Percentiles rank a stretch among this genome's conserved stretches.
phyloP scores from a whole-genome alignment of 2,888 invertebrate species.

The Tethea ocularis region DNA sequence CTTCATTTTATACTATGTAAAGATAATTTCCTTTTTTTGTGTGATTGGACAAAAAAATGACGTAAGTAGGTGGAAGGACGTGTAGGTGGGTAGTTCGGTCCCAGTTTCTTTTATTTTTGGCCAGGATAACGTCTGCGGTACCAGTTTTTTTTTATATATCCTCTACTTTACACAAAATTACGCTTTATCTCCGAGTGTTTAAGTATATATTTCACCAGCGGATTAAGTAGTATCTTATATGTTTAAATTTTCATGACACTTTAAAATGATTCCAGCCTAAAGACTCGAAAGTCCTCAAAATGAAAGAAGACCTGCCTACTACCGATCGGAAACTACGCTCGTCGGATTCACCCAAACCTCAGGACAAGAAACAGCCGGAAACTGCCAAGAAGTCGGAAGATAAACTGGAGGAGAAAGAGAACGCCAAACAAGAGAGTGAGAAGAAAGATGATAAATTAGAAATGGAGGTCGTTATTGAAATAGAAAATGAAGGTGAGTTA shows the following conservation, averaged over 20 bases:
- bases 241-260: too few relatives aligned
- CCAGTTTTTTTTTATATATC: too few relatives aligned
- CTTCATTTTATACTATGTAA: too few relatives aligned
- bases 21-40: too few relatives aligned
- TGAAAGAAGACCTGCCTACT: slow-evolving; percentile 55
- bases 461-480: slow-evolving; percentile 53
- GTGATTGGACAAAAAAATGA: too few relatives aligned
- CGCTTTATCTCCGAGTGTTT: too few relatives aligned
- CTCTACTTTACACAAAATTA: too few relatives aligned
- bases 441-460: slow-evolving; percentile 30
- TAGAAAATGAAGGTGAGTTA: slow-evolving; percentile 57
- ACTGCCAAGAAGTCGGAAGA: background rate
- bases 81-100: too few relatives aligned
- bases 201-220: too few relatives aligned
- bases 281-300: slow-evolving; percentile 64
- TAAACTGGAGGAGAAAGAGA: slow-evolving; percentile 29
- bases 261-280: slow-evolving; percentile 57
- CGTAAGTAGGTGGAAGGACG: too few relatives aligned
- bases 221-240: background rate
- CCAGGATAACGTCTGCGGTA: too few relatives aligned
- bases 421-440: slow-evolving; percentile 31
- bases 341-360: slow-evolving; percentile 64
- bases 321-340: slow-evolving; percentile 69
- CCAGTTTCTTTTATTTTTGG: too few relatives aligned
- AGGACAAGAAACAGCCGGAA: slow-evolving; percentile 34